Evolutionary conservation across 2,888 invertebrate genomes (phyloP).

Genomic region (Embidobia sp.): DNA sequence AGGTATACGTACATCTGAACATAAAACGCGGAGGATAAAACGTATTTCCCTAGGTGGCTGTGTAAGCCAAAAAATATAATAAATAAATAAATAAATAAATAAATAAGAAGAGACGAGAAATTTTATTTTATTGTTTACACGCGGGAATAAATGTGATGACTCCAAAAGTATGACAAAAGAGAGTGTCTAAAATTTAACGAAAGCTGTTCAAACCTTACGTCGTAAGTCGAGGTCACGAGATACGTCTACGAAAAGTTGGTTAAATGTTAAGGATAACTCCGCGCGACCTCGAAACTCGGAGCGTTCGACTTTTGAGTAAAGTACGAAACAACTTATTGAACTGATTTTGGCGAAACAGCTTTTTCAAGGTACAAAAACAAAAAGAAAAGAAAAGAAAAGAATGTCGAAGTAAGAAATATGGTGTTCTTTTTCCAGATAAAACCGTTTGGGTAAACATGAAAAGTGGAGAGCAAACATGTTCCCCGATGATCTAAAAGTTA

Average conservation of each 20-base stretch:
- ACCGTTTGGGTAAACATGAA: not conserved
- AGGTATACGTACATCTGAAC: too few species aligned
- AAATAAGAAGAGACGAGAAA: too few species aligned
- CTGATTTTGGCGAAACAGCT: conserved; percentile 27
- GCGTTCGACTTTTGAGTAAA: conserved; percentile 40
- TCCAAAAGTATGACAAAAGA: not conserved
- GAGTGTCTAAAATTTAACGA: conserved; percentile 46
- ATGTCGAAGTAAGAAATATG: too few species aligned
- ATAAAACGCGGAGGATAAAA: not conserved
- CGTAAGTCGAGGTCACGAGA: conserved; percentile 59
- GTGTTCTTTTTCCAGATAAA: too few species aligned
- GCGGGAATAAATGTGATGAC: conserved; percentile 10
- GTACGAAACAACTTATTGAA: conserved; percentile 46
- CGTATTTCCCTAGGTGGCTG: conserved; percentile 2
- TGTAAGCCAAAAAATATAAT: conserved; percentile 1
- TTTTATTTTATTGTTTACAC: conserved; percentile 15
- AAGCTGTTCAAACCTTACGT: conserved; percentile 34
- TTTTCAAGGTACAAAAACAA: too few species aligned
- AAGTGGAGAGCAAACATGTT: conserved; percentile 18
- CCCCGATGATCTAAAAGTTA: conserved; percentile 11
- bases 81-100: too few species aligned
- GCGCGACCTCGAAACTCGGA: conserved; percentile 53
- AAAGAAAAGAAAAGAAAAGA: too few species aligned
- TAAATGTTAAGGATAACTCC: conserved; percentile 51
- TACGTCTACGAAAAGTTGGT: conserved; percentile 48